phyloP scores from a whole-genome alignment of 2,113 vertebrate genomes.

The Etheostoma cragini region DNA sequence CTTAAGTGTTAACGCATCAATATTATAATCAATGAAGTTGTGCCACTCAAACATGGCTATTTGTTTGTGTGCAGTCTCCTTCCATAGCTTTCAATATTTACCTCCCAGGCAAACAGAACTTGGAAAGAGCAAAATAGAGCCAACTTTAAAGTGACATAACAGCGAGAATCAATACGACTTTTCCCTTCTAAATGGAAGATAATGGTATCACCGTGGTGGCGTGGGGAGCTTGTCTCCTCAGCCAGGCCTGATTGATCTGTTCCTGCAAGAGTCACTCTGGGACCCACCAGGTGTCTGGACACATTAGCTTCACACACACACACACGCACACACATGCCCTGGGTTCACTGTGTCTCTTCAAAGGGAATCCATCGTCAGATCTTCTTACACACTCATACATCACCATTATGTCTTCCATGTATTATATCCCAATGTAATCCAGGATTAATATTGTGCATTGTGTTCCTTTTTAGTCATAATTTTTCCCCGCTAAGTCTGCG shows the following conservation, averaged over 20 bases:
- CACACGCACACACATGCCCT: conserved; percentile 15
- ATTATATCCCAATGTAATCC: not conserved
- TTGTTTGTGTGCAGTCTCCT: conserved; percentile 14
- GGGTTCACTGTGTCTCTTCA: conserved; percentile 35
- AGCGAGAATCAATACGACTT: conserved; percentile 76
- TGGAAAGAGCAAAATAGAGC: conserved; percentile 54
- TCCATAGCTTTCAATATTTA: conserved; percentile 12
- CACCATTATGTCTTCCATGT: conserved; percentile 21
- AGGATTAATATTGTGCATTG: not conserved
- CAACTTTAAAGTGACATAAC: conserved; percentile 69
- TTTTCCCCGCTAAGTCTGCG: not conserved
- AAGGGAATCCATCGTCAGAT: conserved; percentile 34
- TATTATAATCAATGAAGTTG: conserved; percentile 15
- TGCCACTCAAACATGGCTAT: conserved; percentile 18
- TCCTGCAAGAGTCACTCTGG: conserved; percentile 76
- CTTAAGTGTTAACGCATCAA: not conserved
- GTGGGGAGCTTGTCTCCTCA: conserved; percentile 73
- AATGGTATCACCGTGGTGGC: conserved; percentile 77
- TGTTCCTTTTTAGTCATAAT: not conserved
- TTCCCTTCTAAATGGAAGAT: conserved; percentile 77
- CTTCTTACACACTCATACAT: conserved; percentile 22
- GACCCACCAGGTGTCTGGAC: conserved; percentile 67
- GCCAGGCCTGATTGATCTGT: conserved; percentile 76
- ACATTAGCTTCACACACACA: conserved; percentile 58
- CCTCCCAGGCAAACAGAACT: conserved; percentile 26